Base-by-base conservation (phyloP, 2,888 invertebrate genomes). In the Perizoma affinitatum region DNA sequence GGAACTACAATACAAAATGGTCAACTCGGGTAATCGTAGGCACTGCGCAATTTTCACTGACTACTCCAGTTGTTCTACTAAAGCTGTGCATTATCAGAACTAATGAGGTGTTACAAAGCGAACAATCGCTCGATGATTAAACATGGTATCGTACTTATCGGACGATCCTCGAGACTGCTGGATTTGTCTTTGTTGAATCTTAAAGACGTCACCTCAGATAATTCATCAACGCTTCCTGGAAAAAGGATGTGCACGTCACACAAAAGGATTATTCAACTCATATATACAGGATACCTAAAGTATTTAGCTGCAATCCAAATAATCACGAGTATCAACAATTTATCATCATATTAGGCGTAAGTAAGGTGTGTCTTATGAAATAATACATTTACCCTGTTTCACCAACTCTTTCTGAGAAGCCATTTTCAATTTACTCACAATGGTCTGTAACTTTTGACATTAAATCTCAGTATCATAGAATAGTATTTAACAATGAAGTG, bases 91-190 rank as follows among this genome's bases (percentile, higher is more conserved):
- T 10, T 34, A 22, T 42, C 10, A 42, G 46, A 47, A 69, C 67
- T 73, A 76, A 78, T 78, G 73, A 77, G 75, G 72, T 72, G 74
- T 74, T 80, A 73, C 75, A 80, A 79, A 82, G 77, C 75, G 66
- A 74, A 78, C 78, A 80, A 83, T 80, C 74, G 74, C 51, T 68
- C 58, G 75, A 82, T 80, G 64, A 68, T 64, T 68, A 68, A 66
- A 66, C 61, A 68, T 58, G 73, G 66, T 62, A 63, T 56, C 52
- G 65, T 63, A 67, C 65, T 68, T 69, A 66, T 63, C 62, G 51
- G 59, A 63, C 47, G 38, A 67, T 63, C 61, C 61, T 58, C 60
- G 59, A 49, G 56, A 58, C 61, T 46, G 36, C 54, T 57, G 61
- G 57, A 58, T 65, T 61, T 56, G 65, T 45, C 56, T 56, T 50